These are phyloP conservation scores for Rhagoletis zephyria DNA, from an alignment of 1,140 invertebrate genomes.

Conservation along the genomic window DNA sequence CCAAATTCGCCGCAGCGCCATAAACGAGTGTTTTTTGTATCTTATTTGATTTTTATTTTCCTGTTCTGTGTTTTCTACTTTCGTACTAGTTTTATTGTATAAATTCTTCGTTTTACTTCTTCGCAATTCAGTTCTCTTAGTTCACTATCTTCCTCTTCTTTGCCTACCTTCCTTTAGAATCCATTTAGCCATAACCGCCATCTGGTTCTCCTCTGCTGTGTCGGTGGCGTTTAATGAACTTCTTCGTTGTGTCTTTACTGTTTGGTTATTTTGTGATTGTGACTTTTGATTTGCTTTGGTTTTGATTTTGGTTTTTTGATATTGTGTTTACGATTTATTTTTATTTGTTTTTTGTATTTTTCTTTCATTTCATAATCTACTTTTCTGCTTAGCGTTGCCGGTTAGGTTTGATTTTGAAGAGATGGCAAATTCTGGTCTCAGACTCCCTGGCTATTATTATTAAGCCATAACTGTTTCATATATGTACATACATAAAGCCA, in stretches of 20 bases:
- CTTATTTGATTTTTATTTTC: not conserved
- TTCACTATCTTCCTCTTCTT: not conserved
- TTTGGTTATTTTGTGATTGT: not conserved
- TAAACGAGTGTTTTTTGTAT: not conserved
- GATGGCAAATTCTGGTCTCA: too few relatives aligned
- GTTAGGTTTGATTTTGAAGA: not conserved
- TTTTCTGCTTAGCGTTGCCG: not conserved
- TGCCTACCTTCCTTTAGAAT: not conserved
- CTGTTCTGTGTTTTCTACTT: not conserved
- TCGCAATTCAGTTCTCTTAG: not conserved
- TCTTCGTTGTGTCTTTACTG: not conserved
- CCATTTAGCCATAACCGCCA: not conserved
- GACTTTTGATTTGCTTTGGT: not conserved
- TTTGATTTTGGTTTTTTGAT: not conserved
- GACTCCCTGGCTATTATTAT: too few relatives aligned
- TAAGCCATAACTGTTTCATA: too few relatives aligned
- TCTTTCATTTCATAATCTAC: not conserved
- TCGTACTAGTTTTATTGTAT: not conserved
- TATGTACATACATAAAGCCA: too few relatives aligned
- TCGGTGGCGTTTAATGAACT: constrained; percentile 47
- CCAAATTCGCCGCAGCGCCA: not conserved
- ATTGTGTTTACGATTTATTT: constrained; percentile 3
- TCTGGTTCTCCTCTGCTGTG: constrained; percentile 3
- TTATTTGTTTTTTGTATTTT: not conserved
- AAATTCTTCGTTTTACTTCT: not conserved